Percentiles rank a stretch among this genome's conserved stretches.
phyloP scores from a whole-genome alignment of 2,797 vertebrate species.

The Sebastiscus albofasciatus region DNA sequence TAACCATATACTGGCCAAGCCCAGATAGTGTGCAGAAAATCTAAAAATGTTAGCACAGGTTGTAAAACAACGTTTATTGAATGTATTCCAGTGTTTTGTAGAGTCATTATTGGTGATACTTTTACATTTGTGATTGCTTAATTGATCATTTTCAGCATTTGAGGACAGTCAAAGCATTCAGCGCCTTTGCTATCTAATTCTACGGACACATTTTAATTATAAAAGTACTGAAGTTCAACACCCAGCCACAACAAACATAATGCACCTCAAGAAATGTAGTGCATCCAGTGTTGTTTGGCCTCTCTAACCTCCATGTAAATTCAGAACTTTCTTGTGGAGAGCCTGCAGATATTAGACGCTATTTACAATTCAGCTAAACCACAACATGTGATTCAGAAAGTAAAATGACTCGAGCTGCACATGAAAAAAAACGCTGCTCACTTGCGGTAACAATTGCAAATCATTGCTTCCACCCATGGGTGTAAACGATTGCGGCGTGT shows the following conservation, averaged over 20 bases:
- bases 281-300: neutral
- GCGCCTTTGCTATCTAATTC: neutral
- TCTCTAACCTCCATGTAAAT: neutral
- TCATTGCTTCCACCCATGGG: slow-evolving; percentile 9
- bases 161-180: neutral
- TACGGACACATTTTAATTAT: neutral
- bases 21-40: neutral
- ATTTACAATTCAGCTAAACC: neutral
- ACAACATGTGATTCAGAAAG: neutral
- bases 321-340: neutral
- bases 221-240: neutral
- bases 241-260: neutral
- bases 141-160: neutral
- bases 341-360: neutral
- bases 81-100: neutral
- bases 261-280: neutral
- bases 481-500: neutral
- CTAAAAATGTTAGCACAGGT: rapidly evolving
- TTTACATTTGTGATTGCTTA: neutral
- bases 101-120: neutral
- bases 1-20: neutral
- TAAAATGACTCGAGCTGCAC: neutral
- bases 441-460: neutral
- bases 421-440: neutral
- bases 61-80: neutral